These are phyloP conservation scores for Acanthis flammea DNA, from an alignment of 2,797 vertebrate genomes.

Conservation along the genomic window DNA sequence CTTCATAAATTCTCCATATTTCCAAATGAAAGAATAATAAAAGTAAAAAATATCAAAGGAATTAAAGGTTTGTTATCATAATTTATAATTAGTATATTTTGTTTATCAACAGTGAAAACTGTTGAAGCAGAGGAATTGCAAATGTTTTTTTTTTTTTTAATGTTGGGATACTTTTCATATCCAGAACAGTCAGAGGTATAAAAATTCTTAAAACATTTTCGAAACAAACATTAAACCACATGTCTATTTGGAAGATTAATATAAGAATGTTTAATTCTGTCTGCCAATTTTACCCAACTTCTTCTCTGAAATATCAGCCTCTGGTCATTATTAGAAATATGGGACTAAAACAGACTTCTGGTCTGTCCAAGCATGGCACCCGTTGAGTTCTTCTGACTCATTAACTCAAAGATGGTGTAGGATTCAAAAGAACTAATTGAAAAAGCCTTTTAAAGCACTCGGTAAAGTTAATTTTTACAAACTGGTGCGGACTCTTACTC, in stretches of 20 bases:
- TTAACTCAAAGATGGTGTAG: not conserved
- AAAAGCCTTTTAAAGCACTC: not conserved
- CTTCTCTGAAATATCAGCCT: not conserved
- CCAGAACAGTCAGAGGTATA: not conserved
- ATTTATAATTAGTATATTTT: not conserved
- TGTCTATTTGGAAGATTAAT: not conserved
- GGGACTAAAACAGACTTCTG: not conserved
- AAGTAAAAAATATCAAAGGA: not conserved
- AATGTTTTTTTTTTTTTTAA: not conserved
- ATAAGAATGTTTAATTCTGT: not conserved
- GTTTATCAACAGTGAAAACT: not conserved
- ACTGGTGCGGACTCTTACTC: not conserved
- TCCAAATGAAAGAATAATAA: not conserved
- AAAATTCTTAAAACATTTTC: not conserved
- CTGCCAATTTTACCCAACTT: not conserved
- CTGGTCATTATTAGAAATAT: not conserved
- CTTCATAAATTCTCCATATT: not conserved
- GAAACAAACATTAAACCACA: not conserved
- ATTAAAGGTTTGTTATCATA: not conserved
- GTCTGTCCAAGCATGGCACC: not conserved
- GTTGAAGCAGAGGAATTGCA: not conserved
- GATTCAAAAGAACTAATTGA: not conserved
- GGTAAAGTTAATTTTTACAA: not conserved
- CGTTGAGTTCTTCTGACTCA: not conserved
- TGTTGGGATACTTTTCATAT: not conserved